Conservation (phyloP, 2,113 vertebrate genomes). For the Acanthochromis polyacanthus region DNA sequence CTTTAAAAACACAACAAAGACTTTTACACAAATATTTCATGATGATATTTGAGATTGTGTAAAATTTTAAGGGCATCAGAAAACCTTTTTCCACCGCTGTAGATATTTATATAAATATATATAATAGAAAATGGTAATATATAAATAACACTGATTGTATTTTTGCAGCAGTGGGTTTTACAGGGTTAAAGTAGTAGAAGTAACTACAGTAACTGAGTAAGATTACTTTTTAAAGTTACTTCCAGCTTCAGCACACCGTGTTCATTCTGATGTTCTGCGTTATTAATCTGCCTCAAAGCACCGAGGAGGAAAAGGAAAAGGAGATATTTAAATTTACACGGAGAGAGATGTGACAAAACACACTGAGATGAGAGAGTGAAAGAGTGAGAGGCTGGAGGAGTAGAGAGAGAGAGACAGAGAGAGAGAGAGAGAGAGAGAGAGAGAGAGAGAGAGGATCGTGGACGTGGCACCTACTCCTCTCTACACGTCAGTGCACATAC, state of each 20-base stretch:
- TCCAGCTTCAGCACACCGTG: neutral
- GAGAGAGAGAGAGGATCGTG: constrained; percentile 66
- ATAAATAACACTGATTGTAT: too few species aligned
- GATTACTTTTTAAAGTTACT: neutral
- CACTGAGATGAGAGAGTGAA: neutral
- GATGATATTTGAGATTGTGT: too few species aligned
- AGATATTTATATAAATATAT: too few species aligned
- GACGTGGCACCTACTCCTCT: constrained; percentile 79
- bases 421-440: constrained; percentile 47
- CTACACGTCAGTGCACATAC: constrained; percentile 74
- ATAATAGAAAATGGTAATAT: too few species aligned
- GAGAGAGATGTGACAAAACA: neutral
- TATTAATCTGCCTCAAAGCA: neutral
- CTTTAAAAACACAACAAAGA: too few species aligned
- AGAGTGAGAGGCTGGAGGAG: constrained; percentile 5
- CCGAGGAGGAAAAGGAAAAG: constrained; percentile 2
- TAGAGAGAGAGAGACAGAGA: constrained; percentile 22
- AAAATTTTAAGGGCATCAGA: too few species aligned
- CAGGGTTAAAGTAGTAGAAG: too few species aligned
- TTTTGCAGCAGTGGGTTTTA: too few species aligned
- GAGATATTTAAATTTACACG: neutral
- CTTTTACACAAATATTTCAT: too few species aligned
- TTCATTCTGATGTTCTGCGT: too few species aligned
- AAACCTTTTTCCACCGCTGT: too few species aligned
- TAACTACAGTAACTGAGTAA: too few species aligned